Evolutionary conservation across 2,888 invertebrate species (phyloP).

Genomic region (Ophraella communa): DNA sequence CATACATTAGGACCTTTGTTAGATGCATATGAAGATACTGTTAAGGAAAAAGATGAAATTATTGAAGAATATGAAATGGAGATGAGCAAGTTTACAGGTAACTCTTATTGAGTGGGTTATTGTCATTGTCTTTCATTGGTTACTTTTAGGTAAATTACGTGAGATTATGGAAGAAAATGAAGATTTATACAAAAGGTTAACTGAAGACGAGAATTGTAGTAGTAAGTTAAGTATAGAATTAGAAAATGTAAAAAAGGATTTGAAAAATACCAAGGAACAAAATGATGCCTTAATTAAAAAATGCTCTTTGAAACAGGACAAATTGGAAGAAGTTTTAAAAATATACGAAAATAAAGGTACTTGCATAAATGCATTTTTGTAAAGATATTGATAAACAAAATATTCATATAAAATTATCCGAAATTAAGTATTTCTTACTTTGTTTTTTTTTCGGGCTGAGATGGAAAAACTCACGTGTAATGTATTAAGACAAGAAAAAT

Average conservation of each 20-base stretch:
- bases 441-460: too few species aligned
- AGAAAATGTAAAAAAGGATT: conserved; percentile 58
- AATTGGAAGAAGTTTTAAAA: conserved; percentile 75
- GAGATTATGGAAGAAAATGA: conserved; percentile 76
- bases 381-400: too few species aligned
- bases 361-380: conserved; percentile 41
- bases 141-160: conserved; percentile 64
- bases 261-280: conserved; percentile 53
- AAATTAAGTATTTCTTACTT: too few species aligned
- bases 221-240: conserved; percentile 59
- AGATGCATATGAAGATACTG: conserved; percentile 79
- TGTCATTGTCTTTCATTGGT: too few species aligned
- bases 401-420: too few species aligned
- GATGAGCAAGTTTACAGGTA: conserved; percentile 71
- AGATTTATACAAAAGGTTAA: conserved; percentile 63
- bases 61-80: conserved; percentile 74
- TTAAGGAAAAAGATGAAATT: conserved; percentile 77
- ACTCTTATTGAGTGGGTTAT: too few species aligned
- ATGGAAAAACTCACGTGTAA: too few species aligned
- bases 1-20: conserved; percentile 65
- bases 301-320: conserved; percentile 73
- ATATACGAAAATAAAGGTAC: conserved; percentile 75
- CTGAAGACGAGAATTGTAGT: conserved; percentile 58
- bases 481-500: too few species aligned
- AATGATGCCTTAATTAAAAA: conserved; percentile 66